These are phyloP conservation scores for Luperina testacea DNA, from an alignment of 2,888 invertebrate genomes.

Conservation along the genomic window DNA sequence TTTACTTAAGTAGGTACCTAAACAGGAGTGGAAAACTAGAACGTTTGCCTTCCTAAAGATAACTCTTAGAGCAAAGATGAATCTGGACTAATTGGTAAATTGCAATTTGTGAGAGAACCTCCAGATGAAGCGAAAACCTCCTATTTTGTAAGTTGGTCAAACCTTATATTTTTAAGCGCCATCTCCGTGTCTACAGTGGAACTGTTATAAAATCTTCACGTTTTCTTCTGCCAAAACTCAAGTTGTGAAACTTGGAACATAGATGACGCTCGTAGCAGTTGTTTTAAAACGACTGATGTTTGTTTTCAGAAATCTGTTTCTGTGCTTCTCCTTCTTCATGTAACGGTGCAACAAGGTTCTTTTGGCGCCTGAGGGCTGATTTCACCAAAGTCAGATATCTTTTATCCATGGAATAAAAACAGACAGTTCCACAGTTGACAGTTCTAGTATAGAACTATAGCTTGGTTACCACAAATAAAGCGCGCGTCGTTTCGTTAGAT, in stretches of 20 bases:
- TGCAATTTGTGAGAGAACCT: neutral
- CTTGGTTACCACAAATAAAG: neutral
- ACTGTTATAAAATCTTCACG: neutral
- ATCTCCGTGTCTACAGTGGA: constrained; percentile 2
- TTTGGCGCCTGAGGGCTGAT: no score
- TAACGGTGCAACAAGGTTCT: no score
- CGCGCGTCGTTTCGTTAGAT: neutral
- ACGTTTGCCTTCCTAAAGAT: neutral
- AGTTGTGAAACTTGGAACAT: neutral
- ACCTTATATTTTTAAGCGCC: neutral
- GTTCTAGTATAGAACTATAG: no score
- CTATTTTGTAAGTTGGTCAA: neutral
- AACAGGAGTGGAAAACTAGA: neutral
- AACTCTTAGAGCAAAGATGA: neutral
- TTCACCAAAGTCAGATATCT: no score
- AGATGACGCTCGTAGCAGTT: neutral
- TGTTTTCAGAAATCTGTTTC: neutral
- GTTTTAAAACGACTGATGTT: neutral
- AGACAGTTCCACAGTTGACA: no score
- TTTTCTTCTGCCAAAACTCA: neutral
- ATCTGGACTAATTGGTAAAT: neutral
- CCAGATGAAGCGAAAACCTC: neutral
- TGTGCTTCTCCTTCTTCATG: neutral
- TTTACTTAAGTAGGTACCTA: neutral
- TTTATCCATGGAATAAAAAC: no score